Evolutionary conservation across 2,797 vertebrate genomes (phyloP), one percentile per base, ranked within the genome.

Genomic region (Platalea minor): DNA sequence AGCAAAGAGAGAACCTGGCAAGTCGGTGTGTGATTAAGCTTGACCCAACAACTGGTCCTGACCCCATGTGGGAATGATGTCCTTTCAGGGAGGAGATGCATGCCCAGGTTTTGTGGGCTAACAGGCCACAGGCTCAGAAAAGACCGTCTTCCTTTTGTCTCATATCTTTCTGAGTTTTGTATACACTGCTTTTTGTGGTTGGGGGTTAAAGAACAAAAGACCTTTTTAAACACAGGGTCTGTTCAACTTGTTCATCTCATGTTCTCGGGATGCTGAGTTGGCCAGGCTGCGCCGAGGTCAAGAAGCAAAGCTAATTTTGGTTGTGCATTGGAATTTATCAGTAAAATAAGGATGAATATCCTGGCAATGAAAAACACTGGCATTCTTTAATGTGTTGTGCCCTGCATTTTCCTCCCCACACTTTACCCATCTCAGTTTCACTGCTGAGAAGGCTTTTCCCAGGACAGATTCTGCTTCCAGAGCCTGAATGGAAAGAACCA

Each of bases 161-260:
- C 48, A 28, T 64, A 60, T 50, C 17, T 57, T 59, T 57, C 57
- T 33, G 59, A 48, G 45, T 59, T 95, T 78, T 95, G 74, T 41
- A 60, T 53, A 79, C 1, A 0, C 68, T 78, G 78, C 59, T 81
- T 78, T 94, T 97, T 96, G 97, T 92, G 95, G 93, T 21, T 63
- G 86, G n/a, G 29, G 24, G 17, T 51, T 88, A 63, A 84, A 94
- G 89, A 87, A 92, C 88, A 88, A 86, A 70, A 59, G 48, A 74
- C 17, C 13, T 91, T 95, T 75, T 76, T 76, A 94, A 96, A 45
- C 43, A 95, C 59, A 81, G 70, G 60, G 67, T 92, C 87, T 89
- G 69, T 72, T 91, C 69, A 25, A 77, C 10, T 8, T 46, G 29
- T 87, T 93, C 85, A 29, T 63, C 74, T 95, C 64, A 16, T 88